These are phyloP conservation scores for Calidris pygmaea DNA, from an alignment of 2,113 vertebrate species.

Conservation along the genomic window DNA sequence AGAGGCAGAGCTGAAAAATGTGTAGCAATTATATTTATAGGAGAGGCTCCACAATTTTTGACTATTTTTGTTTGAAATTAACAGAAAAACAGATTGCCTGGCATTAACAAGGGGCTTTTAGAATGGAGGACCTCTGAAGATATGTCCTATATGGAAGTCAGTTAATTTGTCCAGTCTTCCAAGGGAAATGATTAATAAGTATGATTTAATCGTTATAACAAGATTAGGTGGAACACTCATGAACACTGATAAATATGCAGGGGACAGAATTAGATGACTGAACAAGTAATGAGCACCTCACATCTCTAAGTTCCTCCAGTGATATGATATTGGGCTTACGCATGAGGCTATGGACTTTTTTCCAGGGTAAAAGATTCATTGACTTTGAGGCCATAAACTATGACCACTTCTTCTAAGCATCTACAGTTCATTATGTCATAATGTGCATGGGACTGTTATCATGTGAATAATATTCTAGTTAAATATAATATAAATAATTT, in stretches of 20 bases:
- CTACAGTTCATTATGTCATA: background rate
- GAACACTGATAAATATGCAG: fast-evolving
- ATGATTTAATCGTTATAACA: background rate
- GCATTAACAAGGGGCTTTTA: background rate
- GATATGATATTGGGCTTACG: background rate
- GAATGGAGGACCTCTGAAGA: background rate
- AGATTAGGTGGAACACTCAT: background rate
- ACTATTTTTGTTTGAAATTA: background rate
- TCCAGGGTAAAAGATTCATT: background rate
- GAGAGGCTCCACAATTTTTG: background rate
- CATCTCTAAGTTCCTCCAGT: background rate
- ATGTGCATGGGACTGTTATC: background rate
- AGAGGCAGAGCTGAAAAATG: background rate
- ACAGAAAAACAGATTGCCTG: background rate
- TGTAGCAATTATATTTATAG: background rate
- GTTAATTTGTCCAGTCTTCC: background rate
- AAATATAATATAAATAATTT: background rate
- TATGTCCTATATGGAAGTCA: background rate
- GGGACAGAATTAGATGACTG: background rate
- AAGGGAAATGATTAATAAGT: background rate
- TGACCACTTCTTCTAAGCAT: background rate
- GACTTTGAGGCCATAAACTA: background rate
- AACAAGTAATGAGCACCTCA: background rate
- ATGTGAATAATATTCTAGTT: conserved; percentile 26
- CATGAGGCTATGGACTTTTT: background rate